Percentiles rank a stretch among this genome's conserved stretches.
Conservation (phyloP, 30 jellyfish, hydroid and myxozoan species). For the Aurelia coerulea region DNA sequence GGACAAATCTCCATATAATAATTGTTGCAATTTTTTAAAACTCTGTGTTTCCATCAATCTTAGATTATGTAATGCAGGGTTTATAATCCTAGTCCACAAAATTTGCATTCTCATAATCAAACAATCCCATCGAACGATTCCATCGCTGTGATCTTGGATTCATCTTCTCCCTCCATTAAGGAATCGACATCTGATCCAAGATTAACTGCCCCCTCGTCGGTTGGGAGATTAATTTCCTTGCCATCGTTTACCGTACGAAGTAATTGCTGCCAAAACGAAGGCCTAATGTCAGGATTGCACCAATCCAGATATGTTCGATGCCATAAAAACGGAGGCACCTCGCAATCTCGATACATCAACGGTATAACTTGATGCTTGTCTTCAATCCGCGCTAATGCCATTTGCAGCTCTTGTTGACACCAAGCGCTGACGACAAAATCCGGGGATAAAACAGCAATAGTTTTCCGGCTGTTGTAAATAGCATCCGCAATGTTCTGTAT, state of each 20-base stretch:
- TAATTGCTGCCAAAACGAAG: constrained; percentile 84
- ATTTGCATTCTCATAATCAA: no score
- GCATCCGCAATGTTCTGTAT: constrained; percentile 82
- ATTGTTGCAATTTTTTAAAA: no score
- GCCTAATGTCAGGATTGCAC: constrained; percentile 79
- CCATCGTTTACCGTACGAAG: constrained; percentile 51
- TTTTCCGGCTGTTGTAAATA: constrained; percentile 71
- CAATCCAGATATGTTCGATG: constrained; percentile 89
- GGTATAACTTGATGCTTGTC: constrained; percentile 79
- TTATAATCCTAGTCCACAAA: no score
- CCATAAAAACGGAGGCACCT: constrained; percentile 58
- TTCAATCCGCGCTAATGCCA: constrained; percentile 69
- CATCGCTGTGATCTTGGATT: no score
- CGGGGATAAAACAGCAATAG: constrained; percentile 92
- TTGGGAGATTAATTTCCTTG: not conserved
- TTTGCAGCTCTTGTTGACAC: constrained; percentile 82
- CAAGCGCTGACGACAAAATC: constrained; percentile 72
- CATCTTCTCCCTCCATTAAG: no score
- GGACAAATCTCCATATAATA: no score
- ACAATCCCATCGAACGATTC: no score
- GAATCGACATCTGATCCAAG: no score
- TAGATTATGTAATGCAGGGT: no score
- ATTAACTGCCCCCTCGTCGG: no score
- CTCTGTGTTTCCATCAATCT: no score
- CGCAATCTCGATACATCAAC: constrained; percentile 74